Evolutionary conservation across 2,888 invertebrate genomes (phyloP).

Genomic region (Empis livida): DNA sequence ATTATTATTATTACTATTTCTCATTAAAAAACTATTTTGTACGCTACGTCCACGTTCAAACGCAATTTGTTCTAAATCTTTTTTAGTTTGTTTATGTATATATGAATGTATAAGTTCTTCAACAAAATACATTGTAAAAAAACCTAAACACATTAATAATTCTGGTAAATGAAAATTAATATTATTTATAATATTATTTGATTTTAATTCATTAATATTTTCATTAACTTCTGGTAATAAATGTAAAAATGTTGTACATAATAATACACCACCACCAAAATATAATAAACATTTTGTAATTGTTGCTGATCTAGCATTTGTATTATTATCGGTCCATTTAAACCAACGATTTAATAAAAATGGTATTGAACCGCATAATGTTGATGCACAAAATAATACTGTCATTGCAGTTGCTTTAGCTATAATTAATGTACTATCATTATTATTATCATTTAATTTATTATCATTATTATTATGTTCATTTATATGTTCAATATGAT

Average conservation of each 20-base stretch:
- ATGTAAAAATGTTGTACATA: slow-evolving; percentile 71
- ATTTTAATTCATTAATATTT: slow-evolving; percentile 47
- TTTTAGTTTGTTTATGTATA: slow-evolving; percentile 42
- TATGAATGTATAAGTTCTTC: slow-evolving; percentile 65
- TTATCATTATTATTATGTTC: slow-evolving; percentile 1
- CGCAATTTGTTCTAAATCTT: slow-evolving; percentile 19
- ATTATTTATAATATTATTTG: slow-evolving; percentile 32
- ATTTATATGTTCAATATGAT: not conserved
- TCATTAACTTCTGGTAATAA: slow-evolving; percentile 67
- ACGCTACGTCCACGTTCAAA: slow-evolving; percentile 29
- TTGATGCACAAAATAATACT: slow-evolving; percentile 61
- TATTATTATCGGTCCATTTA: slow-evolving; percentile 40
- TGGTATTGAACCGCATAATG: slow-evolving; percentile 61
- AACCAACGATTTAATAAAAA: slow-evolving; percentile 53
- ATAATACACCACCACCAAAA: slow-evolving; percentile 74
- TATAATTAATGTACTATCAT: slow-evolving; percentile 40
- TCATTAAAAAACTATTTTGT: slow-evolving; percentile 23
- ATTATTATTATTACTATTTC: slow-evolving; percentile 1
- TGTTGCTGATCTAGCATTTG: slow-evolving; percentile 24
- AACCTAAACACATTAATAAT: slow-evolving; percentile 59
- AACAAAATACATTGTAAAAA: slow-evolving; percentile 65
- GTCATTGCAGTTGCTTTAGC: slow-evolving; percentile 72
- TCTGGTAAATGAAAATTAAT: slow-evolving; percentile 54
- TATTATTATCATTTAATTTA: slow-evolving; percentile 20
- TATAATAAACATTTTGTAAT: slow-evolving; percentile 51